Evolutionary conservation across 2,888 invertebrate species (phyloP), one percentile per base, ranked within the genome.

Genomic region (Drosophila picticornis): DNA sequence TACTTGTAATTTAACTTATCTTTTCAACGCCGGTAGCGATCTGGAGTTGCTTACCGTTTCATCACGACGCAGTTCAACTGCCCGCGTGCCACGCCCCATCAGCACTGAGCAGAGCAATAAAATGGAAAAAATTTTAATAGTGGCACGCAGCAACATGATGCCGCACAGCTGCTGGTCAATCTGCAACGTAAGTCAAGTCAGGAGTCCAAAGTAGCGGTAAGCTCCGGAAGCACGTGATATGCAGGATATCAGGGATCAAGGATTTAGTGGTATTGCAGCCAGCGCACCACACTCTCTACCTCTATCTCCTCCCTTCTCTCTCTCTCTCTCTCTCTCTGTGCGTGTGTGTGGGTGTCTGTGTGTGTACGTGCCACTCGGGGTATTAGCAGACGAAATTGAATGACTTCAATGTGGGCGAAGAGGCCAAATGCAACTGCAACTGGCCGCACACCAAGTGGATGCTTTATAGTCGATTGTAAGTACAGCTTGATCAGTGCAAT

Each of bases 31-130:
- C 53, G 22, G 25, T n/a, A 46, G 71, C 38, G 71, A 68, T 50
- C 57, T 55, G 46, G 16, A 43, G 25, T 65, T 66, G 77, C 85
- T 74, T 79, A 89, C 88, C 74, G 88, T 82, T 72, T 90, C 91
- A 81, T 92, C 92, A 60, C 91, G 91, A 59, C 91, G 84, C 60
- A 83, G 81, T 63, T 88, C 80, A 27, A 83, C 84, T 75, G 68
- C 63, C 25, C 13, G 22, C 25, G 29, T 64, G 51, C 55, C 84
- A 79, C 71, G 84, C 46, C 75, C 55, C 60, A 67, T 40, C 50
- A 56, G 38, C 56, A 56, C 38, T 9, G 59, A 52, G 40, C 25
- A 68, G 2, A 83, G 68, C 77, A 86, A 62, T 71, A 73, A 72
- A 75, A 66, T 62, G 61, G 57, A 25, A 48, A 57, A 74, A 70